Conservation (phyloP, 2,797 vertebrate species). For the Heteromormyrus szaboi region DNA sequence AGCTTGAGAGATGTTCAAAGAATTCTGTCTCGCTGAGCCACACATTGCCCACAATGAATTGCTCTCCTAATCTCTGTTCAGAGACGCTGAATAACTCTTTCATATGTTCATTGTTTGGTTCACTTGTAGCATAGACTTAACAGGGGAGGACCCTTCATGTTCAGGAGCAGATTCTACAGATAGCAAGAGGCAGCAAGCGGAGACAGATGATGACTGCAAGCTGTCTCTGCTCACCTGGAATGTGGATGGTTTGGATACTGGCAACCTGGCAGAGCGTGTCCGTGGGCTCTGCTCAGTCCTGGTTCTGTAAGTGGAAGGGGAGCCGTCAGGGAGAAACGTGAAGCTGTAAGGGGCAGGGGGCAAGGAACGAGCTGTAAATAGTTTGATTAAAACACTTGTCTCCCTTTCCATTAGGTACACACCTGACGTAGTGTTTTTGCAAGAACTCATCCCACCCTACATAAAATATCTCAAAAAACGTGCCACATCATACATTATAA, state of each 20-base stretch:
- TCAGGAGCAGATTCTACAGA: conserved; percentile 43
- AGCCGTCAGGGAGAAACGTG: not conserved
- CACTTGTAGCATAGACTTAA: not conserved
- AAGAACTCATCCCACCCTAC: conserved; percentile 81
- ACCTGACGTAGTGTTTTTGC: conserved; percentile 89
- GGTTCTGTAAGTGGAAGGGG: conserved; percentile 65
- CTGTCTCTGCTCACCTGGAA: conserved; percentile 89
- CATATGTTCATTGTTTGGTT: not conserved
- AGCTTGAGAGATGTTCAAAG: not conserved
- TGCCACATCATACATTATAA: conserved; percentile 73
- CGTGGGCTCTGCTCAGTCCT: conserved; percentile 79
- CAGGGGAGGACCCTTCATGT: not conserved
- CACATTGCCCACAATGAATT: not conserved
- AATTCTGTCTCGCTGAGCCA: not conserved
- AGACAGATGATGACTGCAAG: conserved; percentile 59
- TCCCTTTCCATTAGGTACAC: conserved; percentile 66
- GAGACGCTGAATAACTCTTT: not conserved
- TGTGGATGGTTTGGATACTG: conserved; percentile 79
- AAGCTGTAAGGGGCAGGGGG: not conserved
- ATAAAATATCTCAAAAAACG: conserved; percentile 75
- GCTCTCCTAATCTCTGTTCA: not conserved
- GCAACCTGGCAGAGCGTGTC: conserved; percentile 72
- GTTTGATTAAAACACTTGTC: conserved; percentile 8
- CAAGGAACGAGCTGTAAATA: not conserved
- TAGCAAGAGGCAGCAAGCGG: not conserved